These are phyloP conservation scores for Gallinago undulata DNA, from an alignment of 2,113 vertebrate genomes.

Conservation along the genomic window DNA sequence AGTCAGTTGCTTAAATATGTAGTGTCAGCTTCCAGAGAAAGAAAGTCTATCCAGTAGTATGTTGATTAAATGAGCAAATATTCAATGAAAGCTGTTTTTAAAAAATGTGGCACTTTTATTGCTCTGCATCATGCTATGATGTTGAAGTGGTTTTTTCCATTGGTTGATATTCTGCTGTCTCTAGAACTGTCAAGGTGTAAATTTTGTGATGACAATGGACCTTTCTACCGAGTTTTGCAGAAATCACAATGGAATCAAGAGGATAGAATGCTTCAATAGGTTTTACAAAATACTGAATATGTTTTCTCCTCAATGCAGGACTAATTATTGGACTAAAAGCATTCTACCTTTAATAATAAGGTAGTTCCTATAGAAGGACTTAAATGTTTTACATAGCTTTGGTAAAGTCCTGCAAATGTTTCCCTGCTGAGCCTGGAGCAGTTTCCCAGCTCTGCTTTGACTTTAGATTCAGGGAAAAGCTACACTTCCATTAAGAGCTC, in stretches of 20 bases:
- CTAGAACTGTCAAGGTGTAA: background rate
- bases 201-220: background rate
- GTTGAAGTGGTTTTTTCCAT: background rate
- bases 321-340: background rate
- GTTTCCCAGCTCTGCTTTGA: background rate
- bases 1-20: background rate
- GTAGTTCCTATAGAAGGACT: background rate
- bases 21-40: conserved; percentile 11
- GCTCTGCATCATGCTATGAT: background rate
- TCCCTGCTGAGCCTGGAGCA: background rate
- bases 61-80: conserved; percentile 1
- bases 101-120: background rate
- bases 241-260: background rate
- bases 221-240: background rate
- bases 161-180: background rate
- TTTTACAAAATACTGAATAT: background rate
- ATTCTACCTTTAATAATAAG: background rate
- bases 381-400: background rate
- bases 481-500: background rate
- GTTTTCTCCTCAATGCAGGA: background rate
- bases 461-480: background rate
- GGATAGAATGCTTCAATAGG: background rate
- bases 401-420: background rate
- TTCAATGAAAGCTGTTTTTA: background rate
- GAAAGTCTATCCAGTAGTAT: background rate